phyloP scores from a whole-genome alignment of 2,888 invertebrate genomes.

The Drosophila hamatofila region DNA sequence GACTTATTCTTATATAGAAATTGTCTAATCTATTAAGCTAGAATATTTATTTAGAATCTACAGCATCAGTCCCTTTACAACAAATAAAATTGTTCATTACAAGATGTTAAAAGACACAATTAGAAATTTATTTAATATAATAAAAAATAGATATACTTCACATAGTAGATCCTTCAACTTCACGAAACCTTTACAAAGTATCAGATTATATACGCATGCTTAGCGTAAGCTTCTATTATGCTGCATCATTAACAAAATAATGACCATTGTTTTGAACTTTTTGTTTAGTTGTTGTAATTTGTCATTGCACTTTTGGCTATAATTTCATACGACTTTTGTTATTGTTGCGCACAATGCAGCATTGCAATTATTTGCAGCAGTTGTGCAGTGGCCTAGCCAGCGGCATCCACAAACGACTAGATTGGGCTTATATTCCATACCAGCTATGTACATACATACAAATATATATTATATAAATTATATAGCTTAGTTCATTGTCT shows the following conservation, averaged over 20 bases:
- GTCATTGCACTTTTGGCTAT: slow-evolving; percentile 50
- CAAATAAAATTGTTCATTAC: too few relatives aligned
- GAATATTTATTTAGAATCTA: too few relatives aligned
- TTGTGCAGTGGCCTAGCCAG: slow-evolving; percentile 32
- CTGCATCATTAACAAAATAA: background rate
- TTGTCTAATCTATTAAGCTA: too few relatives aligned
- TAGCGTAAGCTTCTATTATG: background rate
- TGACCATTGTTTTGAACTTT: slow-evolving; percentile 7
- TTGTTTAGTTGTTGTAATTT: slow-evolving; percentile 17
- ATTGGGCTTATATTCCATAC: slow-evolving; percentile 7
- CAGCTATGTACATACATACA: background rate
- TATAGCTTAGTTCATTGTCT: slow-evolving; percentile 35
- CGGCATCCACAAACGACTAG: slow-evolving; percentile 34
- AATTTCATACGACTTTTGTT: slow-evolving; percentile 41
- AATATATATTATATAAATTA: background rate
- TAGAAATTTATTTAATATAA: too few relatives aligned
- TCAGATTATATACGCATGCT: background rate
- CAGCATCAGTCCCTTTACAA: too few relatives aligned
- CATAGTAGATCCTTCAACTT: background rate
- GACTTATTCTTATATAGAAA: too few relatives aligned
- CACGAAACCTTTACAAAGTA: background rate
- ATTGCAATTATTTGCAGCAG: slow-evolving; percentile 38
- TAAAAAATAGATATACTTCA: background rate
- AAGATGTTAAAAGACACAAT: too few relatives aligned
- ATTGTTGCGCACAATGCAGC: slow-evolving; percentile 31